These are phyloP conservation scores for Lycocorax pyrrhopterus DNA, from an alignment of 2,113 vertebrate species.

Conservation along the genomic window DNA sequence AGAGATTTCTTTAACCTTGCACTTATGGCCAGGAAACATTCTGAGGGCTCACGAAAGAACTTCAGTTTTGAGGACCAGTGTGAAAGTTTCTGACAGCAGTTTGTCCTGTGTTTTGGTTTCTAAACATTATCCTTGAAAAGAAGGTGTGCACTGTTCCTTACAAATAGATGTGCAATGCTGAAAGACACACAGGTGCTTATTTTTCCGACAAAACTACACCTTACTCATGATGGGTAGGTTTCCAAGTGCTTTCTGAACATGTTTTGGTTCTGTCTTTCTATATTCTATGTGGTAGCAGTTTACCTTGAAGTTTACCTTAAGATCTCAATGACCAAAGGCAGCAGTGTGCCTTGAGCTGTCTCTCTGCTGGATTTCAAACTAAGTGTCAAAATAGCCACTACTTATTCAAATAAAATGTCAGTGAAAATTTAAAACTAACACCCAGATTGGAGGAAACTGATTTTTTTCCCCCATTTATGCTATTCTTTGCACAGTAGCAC, in stretches of 20 bases:
- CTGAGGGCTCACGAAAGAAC: background rate
- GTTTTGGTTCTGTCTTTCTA: background rate
- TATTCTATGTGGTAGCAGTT: background rate
- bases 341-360: background rate
- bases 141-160: background rate
- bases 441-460: background rate
- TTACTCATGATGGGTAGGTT: background rate
- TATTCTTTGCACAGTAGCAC: background rate
- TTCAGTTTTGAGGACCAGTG: background rate
- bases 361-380: background rate
- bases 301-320: slow-evolving; percentile 7
- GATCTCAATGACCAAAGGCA: background rate
- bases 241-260: background rate
- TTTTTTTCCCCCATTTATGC: background rate
- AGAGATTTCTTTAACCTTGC: background rate
- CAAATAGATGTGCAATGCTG: background rate
- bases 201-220: background rate
- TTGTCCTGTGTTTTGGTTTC: background rate
- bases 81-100: background rate
- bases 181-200: background rate
- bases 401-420: background rate
- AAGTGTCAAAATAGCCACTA: background rate
- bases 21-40: background rate
- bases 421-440: background rate
- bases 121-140: background rate